Percentiles rank a stretch among this genome's conserved stretches.
phyloP scores from a whole-genome alignment of 2,888 invertebrate genomes.

The Elaeidobius kamerunicus region DNA sequence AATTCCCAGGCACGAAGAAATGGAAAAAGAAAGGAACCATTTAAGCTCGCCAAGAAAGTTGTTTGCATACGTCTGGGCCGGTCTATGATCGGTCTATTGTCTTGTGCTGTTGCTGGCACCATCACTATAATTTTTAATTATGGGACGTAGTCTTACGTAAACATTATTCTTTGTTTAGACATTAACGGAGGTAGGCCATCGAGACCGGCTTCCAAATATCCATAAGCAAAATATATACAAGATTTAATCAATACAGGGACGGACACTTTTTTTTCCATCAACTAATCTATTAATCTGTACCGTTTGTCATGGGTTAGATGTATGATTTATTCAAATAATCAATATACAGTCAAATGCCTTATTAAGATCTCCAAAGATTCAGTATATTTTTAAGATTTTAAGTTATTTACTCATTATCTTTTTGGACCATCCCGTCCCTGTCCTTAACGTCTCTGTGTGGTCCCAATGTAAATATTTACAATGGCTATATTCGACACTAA shows the following conservation, averaged over 20 bases:
- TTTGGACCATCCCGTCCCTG: constrained; percentile 15
- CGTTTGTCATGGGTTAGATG: too few relatives aligned
- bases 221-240: constrained; percentile 11
- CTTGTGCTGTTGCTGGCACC: constrained; percentile 13
- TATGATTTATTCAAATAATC: too few relatives aligned
- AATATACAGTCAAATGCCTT: too few relatives aligned
- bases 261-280: too few relatives aligned
- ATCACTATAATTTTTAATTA: constrained; percentile 25
- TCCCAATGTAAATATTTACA: constrained; percentile 38
- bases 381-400: too few relatives aligned
- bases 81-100: constrained; percentile 7
- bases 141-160: constrained; percentile 28
- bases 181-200: constrained; percentile 27
- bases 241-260: constrained; percentile 4
- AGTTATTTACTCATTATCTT: too few relatives aligned
- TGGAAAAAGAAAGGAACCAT: neutral
- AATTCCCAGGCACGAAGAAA: neutral
- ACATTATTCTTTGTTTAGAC: constrained; percentile 30
- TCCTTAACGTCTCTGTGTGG: constrained; percentile 33
- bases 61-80: constrained; percentile 7
- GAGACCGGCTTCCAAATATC: constrained; percentile 26
- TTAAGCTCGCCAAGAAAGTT: too few relatives aligned
- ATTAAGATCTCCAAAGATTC: too few relatives aligned
- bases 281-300: too few relatives aligned
- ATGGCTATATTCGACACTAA: constrained; percentile 32